Evolutionary conservation across 2,113 vertebrate genomes (phyloP).

Genomic region (Phrynosoma blainvillii): DNA sequence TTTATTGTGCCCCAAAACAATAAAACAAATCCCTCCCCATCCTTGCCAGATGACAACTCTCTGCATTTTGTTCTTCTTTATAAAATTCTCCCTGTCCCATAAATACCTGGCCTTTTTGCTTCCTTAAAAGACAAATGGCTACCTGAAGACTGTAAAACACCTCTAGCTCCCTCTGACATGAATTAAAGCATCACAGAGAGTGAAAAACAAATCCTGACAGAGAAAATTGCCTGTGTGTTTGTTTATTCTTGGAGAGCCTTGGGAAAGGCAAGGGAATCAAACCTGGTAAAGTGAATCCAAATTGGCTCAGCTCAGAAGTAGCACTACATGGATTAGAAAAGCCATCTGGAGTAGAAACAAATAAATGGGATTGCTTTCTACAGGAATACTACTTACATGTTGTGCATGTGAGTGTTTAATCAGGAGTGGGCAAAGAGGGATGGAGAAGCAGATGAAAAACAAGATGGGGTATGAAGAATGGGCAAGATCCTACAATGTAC

Average conservation of each 20-base stretch:
- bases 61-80: background rate
- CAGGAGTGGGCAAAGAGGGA: background rate
- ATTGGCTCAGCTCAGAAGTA: slow-evolving; percentile 20
- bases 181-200: slow-evolving; percentile 5
- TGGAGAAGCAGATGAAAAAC: background rate
- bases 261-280: background rate
- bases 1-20: too few species aligned
- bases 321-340: slow-evolving; percentile 31
- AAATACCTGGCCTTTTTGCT: background rate
- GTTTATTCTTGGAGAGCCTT: background rate
- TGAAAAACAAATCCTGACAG: slow-evolving; percentile 21
- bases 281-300: slow-evolving; percentile 23
- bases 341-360: slow-evolving; percentile 12
- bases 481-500: background rate
- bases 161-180: background rate
- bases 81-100: background rate
- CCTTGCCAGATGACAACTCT: background rate
- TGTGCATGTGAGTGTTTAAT: slow-evolving; percentile 12
- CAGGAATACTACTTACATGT: background rate
- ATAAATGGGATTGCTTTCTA: slow-evolving; percentile 23
- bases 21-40: too few species aligned
- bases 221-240: slow-evolving; percentile 28
- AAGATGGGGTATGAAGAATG: background rate
- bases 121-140: slow-evolving; percentile 7
- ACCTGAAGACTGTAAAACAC: slow-evolving; percentile 31